phyloP scores from a whole-genome alignment of 2,113 vertebrate genomes.

The Proterorhinus semilunaris region DNA sequence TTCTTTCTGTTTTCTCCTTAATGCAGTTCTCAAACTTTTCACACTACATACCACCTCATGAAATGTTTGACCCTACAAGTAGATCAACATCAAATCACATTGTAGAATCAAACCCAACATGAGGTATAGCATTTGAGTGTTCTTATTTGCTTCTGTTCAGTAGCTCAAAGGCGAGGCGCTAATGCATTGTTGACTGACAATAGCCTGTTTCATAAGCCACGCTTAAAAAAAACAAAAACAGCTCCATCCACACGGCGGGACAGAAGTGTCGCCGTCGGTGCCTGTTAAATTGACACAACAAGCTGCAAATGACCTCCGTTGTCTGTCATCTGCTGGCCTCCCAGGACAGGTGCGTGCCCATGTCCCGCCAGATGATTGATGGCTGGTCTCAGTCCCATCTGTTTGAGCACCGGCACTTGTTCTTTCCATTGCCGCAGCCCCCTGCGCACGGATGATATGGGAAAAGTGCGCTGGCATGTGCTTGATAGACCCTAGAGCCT shows the following conservation, averaged over 20 bases:
- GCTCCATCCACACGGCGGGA: conserved; percentile 13
- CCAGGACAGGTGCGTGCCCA: conserved; percentile 60
- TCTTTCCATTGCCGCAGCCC: conserved; percentile 16
- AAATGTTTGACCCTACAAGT: no score
- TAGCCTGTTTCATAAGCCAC: conserved; percentile 1
- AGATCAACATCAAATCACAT: no score
- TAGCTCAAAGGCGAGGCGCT: background rate
- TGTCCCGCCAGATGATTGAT: conserved; percentile 42
- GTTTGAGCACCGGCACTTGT: conserved; percentile 51
- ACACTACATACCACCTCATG: no score
- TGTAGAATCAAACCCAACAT: background rate
- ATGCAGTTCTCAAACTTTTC: no score
- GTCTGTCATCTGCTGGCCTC: conserved; percentile 66
- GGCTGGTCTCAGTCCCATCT: conserved; percentile 50
- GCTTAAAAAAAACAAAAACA: conserved; percentile 4
- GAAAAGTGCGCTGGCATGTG: conserved; percentile 4
- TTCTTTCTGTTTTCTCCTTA: no score
- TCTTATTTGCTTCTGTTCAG: background rate
- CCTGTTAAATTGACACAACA: conserved; percentile 38
- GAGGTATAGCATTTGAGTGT: no score
- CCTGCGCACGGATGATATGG: conserved; percentile 5
- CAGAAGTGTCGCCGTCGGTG: conserved; percentile 9
- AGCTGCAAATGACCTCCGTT: conserved; percentile 38
- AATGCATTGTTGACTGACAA: background rate
- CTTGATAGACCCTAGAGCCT: background rate